Evolutionary conservation across 2,888 invertebrate species (phyloP), one percentile per base, ranked within the genome.

Genomic region (Bombyx huttoni): DNA sequence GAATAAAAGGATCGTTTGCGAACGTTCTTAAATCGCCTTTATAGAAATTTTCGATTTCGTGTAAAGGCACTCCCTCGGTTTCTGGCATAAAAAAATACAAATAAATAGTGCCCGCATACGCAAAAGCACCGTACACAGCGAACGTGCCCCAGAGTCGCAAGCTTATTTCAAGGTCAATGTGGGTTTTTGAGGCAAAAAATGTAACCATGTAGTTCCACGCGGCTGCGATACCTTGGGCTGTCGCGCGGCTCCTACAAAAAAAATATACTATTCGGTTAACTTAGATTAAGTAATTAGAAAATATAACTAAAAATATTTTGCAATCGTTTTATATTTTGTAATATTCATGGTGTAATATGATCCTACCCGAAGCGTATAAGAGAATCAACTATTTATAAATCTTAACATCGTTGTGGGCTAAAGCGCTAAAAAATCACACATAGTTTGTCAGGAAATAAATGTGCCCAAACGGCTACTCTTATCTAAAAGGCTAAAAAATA

Each of bases 21-120:
- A 83, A 83, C 10, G 65, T 73, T 56, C 68, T 71, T 7, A 71
- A 58, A 54, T 77, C 65, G n/a, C 77, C 80, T 13, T 65, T 78
- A 56, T 81, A 89, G 54, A 75, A 78, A 7, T 71, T 67, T 56
- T 89, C 89, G n/a, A 89, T 89, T 58, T 89, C 84, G 60, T 83
- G 78, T 46, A 89, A 66, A 0, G 77, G 73, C 46, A 81, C 76
- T 0, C 87, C 87, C 71, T 90, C 90, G 0, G 90, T 90, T 65
- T 90, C 90, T 8, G 89, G 89, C 52, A 90, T 64, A 52, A 78
- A 78, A 60, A 88, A 83, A 64, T 88, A 89, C 14, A 89, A 68
- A 52, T 81, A 87, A n/a, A 89, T 58, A 8, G 87, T 75, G 40
- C 89, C 90, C 0, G 79, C 46, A 49, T 81, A 73, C 13, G 81